These are phyloP conservation scores for Aulostomus chinensis DNA, from an alignment of 2,797 vertebrate species.

Conservation along the genomic window DNA sequence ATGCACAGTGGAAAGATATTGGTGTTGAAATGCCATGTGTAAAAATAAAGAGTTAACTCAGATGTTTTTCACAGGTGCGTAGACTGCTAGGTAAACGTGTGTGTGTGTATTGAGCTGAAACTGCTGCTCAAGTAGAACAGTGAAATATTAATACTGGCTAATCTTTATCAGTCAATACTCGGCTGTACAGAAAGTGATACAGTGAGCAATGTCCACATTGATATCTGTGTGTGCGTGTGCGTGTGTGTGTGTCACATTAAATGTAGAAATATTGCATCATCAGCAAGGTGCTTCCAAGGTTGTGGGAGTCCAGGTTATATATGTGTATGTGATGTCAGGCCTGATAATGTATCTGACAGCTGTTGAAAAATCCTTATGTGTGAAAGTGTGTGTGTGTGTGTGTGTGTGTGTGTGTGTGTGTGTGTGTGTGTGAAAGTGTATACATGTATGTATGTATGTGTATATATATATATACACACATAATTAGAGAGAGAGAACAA, in stretches of 20 bases:
- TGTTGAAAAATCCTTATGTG: neutral
- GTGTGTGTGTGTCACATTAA: neutral
- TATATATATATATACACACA: no score
- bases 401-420: no score
- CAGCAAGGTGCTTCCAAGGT: slow-evolving; percentile 23
- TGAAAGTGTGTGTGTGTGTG: no score
- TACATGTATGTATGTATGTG: neutral
- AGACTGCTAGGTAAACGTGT: neutral
- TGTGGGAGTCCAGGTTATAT: neutral
- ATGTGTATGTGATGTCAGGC: neutral
- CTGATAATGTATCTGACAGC: neutral
- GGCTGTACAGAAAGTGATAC: slow-evolving; percentile 10
- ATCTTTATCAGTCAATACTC: slow-evolving; percentile 19
- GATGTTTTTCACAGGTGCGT: neutral
- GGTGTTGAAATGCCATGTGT: no score
- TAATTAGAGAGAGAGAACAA: no score
- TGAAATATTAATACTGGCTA: slow-evolving; percentile 34
- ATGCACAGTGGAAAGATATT: no score
- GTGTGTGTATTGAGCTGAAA: neutral
- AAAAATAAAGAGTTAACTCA: no score
- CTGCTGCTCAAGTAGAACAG: neutral
- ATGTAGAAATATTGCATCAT: slow-evolving; percentile 7
- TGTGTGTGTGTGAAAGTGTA: neutral
- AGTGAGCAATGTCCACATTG: slow-evolving; percentile 50
- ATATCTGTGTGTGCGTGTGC: slow-evolving; percentile 14